phyloP scores from a whole-genome alignment of 2,797 vertebrate genomes.

The Mus spretus region DNA sequence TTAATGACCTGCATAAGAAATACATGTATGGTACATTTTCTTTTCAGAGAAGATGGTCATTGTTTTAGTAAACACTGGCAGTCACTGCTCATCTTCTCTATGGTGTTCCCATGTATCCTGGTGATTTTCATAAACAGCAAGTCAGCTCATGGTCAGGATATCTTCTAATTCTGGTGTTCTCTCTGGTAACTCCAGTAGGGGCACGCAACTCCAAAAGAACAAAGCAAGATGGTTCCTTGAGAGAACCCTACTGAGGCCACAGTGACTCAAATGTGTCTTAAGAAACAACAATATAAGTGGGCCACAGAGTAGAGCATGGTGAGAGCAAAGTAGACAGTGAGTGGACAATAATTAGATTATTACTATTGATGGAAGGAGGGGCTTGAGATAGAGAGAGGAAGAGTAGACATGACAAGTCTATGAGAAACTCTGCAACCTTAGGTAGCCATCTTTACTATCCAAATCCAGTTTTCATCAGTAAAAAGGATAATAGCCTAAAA shows the following conservation, averaged over 20 bases:
- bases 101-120: not conserved
- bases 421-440: not conserved
- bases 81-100: not conserved
- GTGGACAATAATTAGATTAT: too few species aligned
- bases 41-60: slow-evolving; percentile 17
- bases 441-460: not conserved
- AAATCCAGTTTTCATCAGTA: not conserved
- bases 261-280: not conserved
- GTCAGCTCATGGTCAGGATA: not conserved
- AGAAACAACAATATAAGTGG: not conserved
- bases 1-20: slow-evolving; percentile 19
- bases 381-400: not conserved
- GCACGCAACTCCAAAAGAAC: not conserved
- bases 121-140: not conserved
- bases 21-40: slow-evolving; percentile 32
- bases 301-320: not conserved
- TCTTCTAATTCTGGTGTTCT: not conserved
- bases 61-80: slow-evolving; percentile 32
- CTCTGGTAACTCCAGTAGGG: not conserved
- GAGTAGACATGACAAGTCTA: not conserved
- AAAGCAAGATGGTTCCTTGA: accelerated
- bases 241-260: not conserved
- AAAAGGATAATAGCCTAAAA: not conserved
- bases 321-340: not conserved
- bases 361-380: too few species aligned